phyloP scores from a whole-genome alignment of 2,888 invertebrate genomes.

The Pollenia griseotomentosa region DNA sequence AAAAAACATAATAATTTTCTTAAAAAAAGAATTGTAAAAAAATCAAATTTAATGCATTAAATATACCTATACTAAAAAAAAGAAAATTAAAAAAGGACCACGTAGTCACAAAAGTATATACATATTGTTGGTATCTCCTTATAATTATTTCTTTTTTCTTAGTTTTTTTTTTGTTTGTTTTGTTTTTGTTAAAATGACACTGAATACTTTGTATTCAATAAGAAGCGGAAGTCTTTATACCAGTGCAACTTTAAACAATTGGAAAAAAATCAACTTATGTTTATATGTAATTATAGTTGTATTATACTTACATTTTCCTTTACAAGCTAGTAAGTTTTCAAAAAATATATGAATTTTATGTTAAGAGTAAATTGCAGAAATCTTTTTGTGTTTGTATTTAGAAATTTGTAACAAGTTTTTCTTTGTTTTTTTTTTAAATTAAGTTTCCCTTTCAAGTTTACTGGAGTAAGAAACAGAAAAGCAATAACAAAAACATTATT shows the following conservation, averaged over 20 bases:
- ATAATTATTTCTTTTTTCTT: conserved; percentile 13
- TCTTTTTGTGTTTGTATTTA: neutral
- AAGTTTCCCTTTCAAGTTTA: conserved; percentile 73
- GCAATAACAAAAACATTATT: neutral
- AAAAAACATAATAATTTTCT: conserved; percentile 53
- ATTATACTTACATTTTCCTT: conserved; percentile 54
- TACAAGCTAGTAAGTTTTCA: conserved; percentile 57
- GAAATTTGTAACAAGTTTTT: conserved; percentile 41
- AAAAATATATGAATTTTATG: neutral
- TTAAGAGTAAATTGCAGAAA: neutral
- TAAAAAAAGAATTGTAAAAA: conserved; percentile 29
- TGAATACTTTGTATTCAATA: conserved; percentile 62
- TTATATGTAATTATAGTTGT: conserved; percentile 46
- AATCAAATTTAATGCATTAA: conserved; percentile 16
- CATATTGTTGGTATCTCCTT: neutral
- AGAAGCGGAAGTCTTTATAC: conserved; percentile 61
- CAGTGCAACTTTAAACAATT: conserved; percentile 28
- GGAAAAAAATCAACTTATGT: conserved; percentile 36
- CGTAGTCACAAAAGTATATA: conserved; percentile 58
- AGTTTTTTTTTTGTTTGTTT: neutral
- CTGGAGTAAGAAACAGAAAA: conserved; percentile 49
- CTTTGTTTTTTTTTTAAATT: conserved; percentile 54
- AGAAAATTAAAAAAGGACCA: conserved; percentile 50
- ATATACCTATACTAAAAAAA: neutral
- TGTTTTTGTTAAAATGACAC: conserved; percentile 70